phyloP scores from a whole-genome alignment of 2,113 vertebrate species.

The Dasyurus viverrinus region DNA sequence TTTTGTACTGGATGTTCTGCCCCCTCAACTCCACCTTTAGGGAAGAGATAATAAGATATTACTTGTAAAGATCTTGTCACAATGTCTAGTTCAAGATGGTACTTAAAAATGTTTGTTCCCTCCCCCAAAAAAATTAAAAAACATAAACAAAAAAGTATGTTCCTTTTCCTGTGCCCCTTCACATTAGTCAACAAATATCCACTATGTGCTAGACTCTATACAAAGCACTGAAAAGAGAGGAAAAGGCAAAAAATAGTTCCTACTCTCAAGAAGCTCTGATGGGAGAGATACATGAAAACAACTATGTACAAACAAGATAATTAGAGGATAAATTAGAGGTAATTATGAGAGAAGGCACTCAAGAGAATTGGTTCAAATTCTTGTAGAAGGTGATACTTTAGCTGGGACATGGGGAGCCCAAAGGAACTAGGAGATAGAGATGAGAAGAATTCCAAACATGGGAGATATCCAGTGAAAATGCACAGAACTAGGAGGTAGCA shows the following conservation, averaged over 20 bases:
- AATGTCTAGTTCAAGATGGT: neutral
- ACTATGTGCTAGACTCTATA: neutral
- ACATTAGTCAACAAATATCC: neutral
- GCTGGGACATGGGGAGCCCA: neutral
- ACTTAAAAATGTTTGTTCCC: neutral
- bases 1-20: neutral
- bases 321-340: neutral
- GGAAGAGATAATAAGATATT: neutral
- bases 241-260: neutral
- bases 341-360: neutral
- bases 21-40: neutral
- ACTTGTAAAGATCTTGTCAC: neutral
- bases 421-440: neutral
- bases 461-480: neutral
- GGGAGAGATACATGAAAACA: neutral
- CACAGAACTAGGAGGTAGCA: neutral
- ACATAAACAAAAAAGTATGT: too few species aligned
- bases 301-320: neutral
- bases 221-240: neutral
- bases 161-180: neutral
- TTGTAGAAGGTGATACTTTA: neutral
- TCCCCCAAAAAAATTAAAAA: neutral
- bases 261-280: neutral
- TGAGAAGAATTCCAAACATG: neutral
- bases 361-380: neutral